phyloP scores from a whole-genome alignment of 2,888 invertebrate genomes.

The Eupithecia centaureata region DNA sequence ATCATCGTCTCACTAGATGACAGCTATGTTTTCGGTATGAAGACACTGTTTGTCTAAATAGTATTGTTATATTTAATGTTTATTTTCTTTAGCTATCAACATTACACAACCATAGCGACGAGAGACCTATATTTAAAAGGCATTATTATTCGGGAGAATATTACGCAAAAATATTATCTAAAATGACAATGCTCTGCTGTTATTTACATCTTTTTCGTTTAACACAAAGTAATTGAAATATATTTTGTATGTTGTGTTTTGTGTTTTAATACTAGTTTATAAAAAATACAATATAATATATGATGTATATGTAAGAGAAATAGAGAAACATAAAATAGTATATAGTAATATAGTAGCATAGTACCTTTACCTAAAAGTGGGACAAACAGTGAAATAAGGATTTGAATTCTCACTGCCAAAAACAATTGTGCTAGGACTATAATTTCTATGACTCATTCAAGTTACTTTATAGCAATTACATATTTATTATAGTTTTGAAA shows the following conservation, averaged over 20 bases:
- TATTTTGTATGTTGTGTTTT: too few species aligned
- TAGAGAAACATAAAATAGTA: too few species aligned
- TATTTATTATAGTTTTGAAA: not conserved
- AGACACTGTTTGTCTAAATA: not conserved
- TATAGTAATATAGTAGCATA: too few species aligned
- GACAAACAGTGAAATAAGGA: too few species aligned
- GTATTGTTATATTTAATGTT: not conserved
- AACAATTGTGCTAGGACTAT: not conserved
- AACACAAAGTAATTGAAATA: too few species aligned
- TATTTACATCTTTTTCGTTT: not conserved
- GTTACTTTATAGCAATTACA: not conserved
- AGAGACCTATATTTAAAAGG: not conserved
- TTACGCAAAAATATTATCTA: not conserved
- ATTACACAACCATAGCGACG: not conserved
- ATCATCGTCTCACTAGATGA: slow-evolving; percentile 24
- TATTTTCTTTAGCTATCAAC: not conserved
- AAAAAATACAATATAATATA: too few species aligned
- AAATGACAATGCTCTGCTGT: not conserved
- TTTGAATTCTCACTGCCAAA: not conserved
- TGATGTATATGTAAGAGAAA: too few species aligned
- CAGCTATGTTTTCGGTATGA: slow-evolving; percentile 18
- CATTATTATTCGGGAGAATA: not conserved
- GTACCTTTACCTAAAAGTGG: too few species aligned
- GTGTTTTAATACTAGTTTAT: too few species aligned
- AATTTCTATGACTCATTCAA: not conserved